Base-by-base conservation (phyloP, 2,113 vertebrate species). In the Axis porcinus region DNA sequence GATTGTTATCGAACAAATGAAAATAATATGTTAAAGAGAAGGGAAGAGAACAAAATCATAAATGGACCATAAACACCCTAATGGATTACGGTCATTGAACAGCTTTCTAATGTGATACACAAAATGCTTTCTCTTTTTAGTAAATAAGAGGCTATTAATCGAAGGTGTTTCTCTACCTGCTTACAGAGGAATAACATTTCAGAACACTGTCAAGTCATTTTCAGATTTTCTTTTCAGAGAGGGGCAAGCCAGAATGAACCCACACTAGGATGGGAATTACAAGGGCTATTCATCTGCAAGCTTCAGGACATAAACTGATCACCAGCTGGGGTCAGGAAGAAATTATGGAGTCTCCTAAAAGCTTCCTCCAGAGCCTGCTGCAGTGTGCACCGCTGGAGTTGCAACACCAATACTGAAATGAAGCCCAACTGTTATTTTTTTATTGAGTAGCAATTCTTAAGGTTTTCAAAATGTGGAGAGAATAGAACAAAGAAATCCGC, bases 51-150 rank as follows among this genome's bases (percentile, higher is more conserved):
- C 89, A 96, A 98, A 90, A 98, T 76, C 94, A 94, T 95, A 97
- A 98, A 98, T 64, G 81, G 95, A 91, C 96, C 93, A 94, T 96
- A 98, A 98, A 98, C n/a, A 97, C 86, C 97, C 76, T 98, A 98
- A 98, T 96, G 95, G 95, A 96, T 84, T 93, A 97, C 82, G 92
- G 84, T 94, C 89, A 81, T 86, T 97, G 97, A 98, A 92, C 86
- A 94, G 93, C 91, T 98, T 98, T 98, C 97, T 98, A 97, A 98
- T 96, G 90, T 36, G 82, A 94, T 57, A 86, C 91, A 93, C 96
- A 96, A 97, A 98, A 97, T 70, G 15, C 89, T 97, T 98, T 92
- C n/a, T 55, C 91, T 96, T 96, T 97, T 96, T 84, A 95, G 98
- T 87, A 97, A 97, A 97, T 85, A 97, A 98, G 82, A 91, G 70